Evolutionary conservation across 2,888 invertebrate species (phyloP), one percentile per base, ranked within the genome.

Genomic region (Terebella lapidaria): DNA sequence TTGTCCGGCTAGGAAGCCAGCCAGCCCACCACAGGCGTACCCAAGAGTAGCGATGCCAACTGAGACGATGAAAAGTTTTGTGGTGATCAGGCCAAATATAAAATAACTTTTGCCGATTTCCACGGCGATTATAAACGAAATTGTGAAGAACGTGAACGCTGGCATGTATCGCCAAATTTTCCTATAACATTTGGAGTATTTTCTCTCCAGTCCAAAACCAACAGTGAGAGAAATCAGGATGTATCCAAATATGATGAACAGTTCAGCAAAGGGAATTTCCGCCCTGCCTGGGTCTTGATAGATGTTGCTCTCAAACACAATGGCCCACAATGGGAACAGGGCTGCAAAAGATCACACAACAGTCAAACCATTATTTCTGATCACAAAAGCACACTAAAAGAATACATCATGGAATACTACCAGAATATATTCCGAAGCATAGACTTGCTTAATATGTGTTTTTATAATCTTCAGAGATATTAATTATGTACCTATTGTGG

Each of bases 261-360:
- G 51, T 26, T 62, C 46, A 1, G 25, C n/a, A 54, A 62, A 62
- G 3, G 62, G 62, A 26, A 62, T 62, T 20, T 25, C 47, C 15
- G 53, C 35, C 18, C 53, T 52, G 2, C 62, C 62, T 18, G 62
- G 56, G 15, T 2, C 35, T 26, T 53, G 20, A 53, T 56, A 62
- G 46, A 62, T 49, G 24, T 47, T 26, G 2, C 52, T 58, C 56
- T 62, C 62, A 51, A 62, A 62, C 24, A 59, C 49, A 3, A 62
- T 59, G 10, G 59, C 59, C 62, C 62, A 62, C 52, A 62, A 27
- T 22, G 62, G 62, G 15, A 62, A 24, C 62, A 62, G 58, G 18
- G 56, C 62, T 62, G 62, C n/a, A 47, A 45, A 18, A n/a, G 10
- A 49, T 18, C 18, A 18, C 20, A 20, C 15, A 18, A 10, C 27